These are phyloP conservation scores for Gallinago stenura DNA, from an alignment of 2,797 vertebrate species.

Conservation along the genomic window DNA sequence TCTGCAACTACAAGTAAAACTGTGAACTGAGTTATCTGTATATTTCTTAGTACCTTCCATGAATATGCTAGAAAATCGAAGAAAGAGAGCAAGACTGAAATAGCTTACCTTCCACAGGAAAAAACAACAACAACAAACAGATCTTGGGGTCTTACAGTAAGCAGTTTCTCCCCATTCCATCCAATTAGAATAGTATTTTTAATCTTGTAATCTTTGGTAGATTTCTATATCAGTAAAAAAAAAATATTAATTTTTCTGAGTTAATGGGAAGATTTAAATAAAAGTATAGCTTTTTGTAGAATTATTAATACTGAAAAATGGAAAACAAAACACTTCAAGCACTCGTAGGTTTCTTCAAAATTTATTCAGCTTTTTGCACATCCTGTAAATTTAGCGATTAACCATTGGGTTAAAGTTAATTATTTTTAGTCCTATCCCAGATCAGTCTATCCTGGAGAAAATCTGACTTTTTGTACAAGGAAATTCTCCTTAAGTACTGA, in stretches of 20 bases:
- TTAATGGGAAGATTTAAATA: neutral
- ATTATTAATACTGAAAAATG: neutral
- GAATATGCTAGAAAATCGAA: neutral
- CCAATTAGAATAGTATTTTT: neutral
- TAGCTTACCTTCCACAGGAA: neutral
- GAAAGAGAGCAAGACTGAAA: neutral
- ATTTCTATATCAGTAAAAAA: neutral
- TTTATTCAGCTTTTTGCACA: neutral
- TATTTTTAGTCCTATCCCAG: neutral
- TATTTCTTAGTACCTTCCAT: neutral
- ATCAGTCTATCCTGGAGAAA: neutral
- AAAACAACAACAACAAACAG: neutral
- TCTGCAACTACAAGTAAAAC: neutral
- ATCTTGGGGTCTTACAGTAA: neutral
- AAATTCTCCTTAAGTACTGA: neutral
- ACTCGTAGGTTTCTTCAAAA: neutral
- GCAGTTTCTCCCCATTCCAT: neutral
- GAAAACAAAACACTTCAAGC: neutral
- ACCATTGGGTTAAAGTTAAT: neutral
- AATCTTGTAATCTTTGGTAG: neutral
- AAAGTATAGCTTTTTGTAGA: neutral
- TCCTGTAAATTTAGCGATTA: neutral
- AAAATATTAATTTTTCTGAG: neutral
- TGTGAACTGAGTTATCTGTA: neutral
- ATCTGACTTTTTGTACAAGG: neutral